These are phyloP conservation scores for Ophraella communa DNA, from an alignment of 2,888 invertebrate species.

Conservation along the genomic window DNA sequence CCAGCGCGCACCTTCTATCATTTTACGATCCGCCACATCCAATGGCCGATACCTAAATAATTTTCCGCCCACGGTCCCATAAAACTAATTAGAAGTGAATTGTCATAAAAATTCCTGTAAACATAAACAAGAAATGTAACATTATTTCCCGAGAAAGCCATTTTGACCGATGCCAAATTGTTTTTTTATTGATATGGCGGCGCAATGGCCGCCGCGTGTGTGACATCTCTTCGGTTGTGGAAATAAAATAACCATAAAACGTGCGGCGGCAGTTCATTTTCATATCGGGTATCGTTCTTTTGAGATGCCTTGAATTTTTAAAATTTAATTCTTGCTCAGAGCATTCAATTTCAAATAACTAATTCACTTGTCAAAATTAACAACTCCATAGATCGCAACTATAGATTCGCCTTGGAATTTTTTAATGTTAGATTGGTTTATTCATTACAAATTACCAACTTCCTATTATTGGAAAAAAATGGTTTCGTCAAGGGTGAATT, in stretches of 20 bases:
- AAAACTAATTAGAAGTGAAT: constrained; percentile 44
- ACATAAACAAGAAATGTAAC: constrained; percentile 39
- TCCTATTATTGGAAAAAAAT: too few relatives aligned
- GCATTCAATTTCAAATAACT: constrained; percentile 1
- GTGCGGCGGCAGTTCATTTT: constrained; percentile 29
- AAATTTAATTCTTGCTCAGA: constrained; percentile 30
- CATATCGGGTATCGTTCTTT: constrained; percentile 29
- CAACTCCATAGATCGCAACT: background rate
- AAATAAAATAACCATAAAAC: constrained; percentile 34
- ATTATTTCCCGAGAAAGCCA: constrained; percentile 42
- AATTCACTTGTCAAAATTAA: background rate
- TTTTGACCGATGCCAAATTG: constrained; percentile 38
- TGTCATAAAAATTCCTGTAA: constrained; percentile 41
- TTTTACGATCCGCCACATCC: constrained; percentile 26
- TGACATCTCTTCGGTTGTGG: constrained; percentile 30
- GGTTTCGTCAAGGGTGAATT: too few relatives aligned
- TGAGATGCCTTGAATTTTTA: constrained; percentile 31
- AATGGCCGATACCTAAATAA: constrained; percentile 31
- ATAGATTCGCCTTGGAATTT: background rate
- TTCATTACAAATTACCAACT: too few relatives aligned
- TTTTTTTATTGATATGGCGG: constrained; percentile 38
- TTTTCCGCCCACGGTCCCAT: constrained; percentile 28
- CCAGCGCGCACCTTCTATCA: constrained; percentile 22
- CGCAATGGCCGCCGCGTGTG: constrained; percentile 14
- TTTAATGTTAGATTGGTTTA: too few relatives aligned